Conservation (phyloP, 2,113 vertebrate genomes). For the Anolis carolinensis region DNA sequence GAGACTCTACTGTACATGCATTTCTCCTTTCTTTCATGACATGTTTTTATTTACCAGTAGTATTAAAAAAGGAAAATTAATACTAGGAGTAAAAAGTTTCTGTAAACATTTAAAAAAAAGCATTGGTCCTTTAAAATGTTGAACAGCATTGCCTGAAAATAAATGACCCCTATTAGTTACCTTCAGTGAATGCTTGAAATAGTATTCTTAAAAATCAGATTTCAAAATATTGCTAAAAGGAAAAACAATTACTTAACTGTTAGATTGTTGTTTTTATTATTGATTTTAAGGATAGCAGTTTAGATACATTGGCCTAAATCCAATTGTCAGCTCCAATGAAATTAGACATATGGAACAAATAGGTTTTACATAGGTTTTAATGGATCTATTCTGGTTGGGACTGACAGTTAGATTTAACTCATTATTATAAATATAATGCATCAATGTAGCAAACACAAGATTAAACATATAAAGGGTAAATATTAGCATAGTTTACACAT, state of each 20-base stretch:
- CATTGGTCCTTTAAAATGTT: background rate
- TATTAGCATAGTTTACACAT: constrained; percentile 56
- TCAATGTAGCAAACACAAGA: constrained; percentile 60
- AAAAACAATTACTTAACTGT: background rate
- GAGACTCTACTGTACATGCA: too few relatives aligned
- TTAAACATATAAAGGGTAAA: constrained; percentile 54
- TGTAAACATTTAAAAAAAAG: background rate
- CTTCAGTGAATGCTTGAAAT: background rate
- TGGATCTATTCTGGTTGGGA: too few relatives aligned
- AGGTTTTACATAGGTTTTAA: too few relatives aligned
- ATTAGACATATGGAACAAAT: too few relatives aligned
- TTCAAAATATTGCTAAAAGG: constrained; percentile 8
- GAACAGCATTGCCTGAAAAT: background rate
- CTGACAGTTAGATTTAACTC: background rate
- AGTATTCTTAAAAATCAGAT: constrained; percentile 24
- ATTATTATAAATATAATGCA: constrained; percentile 2
- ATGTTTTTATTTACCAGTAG: background rate
- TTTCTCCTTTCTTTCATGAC: constrained; percentile 12
- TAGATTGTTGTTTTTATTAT: constrained; percentile 27
- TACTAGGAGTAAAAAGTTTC: fast-evolving
- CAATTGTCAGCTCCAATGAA: too few relatives aligned
- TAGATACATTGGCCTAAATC: constrained; percentile 37
- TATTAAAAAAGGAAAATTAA: background rate
- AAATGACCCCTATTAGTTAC: background rate
- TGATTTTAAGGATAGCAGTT: constrained; percentile 36